Base-by-base conservation (phyloP, 2,113 vertebrate species). In the Phodopus roborovskii region DNA sequence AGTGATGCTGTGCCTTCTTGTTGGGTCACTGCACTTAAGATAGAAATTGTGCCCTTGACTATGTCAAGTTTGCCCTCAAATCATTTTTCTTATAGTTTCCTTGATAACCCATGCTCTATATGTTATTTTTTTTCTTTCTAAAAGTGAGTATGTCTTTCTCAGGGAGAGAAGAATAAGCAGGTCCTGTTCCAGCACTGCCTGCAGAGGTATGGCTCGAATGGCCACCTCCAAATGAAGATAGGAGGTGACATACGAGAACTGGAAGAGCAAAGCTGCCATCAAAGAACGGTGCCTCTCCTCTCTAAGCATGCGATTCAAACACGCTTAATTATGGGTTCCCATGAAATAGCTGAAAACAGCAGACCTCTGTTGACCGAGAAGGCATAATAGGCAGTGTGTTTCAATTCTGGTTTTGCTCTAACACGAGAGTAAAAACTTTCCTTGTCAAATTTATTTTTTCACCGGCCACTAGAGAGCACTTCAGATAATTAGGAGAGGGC, bases 51-150 rank as follows among this genome's bases (percentile, higher is more conserved):
- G n/a, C 7, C 22, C 73, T 3, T 1, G 48, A 11, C 2, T 60
- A 45, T 78, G 16, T 66, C 50, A 90, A 87, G 87, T 78, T n/a
- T 81, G 3, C 39, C 28, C 75, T 87, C 3, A 42, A 83, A 70
- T 92, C 50, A 93, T 39, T 96, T 93, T 84, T 94, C 83, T 79
- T 56, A 66, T 88, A 26, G 22, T n/a, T 60, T 58, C 16, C 28
- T 36, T 68, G 26, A 28, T 75, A 75, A 42, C 0, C 11, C 39
- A 42, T 75, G 22, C 2, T 91, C 39, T 70, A 0, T 33, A 4
- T 66, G 48, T 58, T 75, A 11, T 60, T 81, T 62, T 82, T 92
- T 97, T 95, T 3, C 97, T 95, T 4, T 97, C 95, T 3, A 94
- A 96, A 96, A 71, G 22, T 48, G 42, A 60, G 20, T 56, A 60